A percentile compares a stretch with the other conserved stretches of the same genome.
Conservation (phyloP, 2,797 vertebrate species). For the Ctenosaura bakeri region DNA sequence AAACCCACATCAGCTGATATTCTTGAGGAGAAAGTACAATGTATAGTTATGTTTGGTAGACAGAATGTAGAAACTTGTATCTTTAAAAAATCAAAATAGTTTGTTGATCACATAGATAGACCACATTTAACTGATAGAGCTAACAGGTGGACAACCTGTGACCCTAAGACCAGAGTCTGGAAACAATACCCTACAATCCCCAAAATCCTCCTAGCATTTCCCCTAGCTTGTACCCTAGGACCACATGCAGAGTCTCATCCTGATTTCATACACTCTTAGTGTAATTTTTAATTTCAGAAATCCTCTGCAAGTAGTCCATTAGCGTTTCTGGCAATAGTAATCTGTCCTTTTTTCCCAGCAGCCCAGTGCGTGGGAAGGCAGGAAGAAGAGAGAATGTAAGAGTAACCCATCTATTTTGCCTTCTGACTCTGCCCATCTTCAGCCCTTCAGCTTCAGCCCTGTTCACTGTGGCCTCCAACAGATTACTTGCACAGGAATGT, state of each 20-base stretch:
- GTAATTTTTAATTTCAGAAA: not conserved
- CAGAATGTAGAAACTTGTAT: not conserved
- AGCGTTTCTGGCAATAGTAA: not conserved
- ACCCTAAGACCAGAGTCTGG: too few species aligned
- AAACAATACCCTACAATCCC: too few species aligned
- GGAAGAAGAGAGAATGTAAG: not conserved
- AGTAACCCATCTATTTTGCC: not conserved
- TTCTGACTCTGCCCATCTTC: not conserved
- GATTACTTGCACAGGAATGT: not conserved
- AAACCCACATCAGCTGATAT: not conserved
- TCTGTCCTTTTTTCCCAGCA: too few species aligned
- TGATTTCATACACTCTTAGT: not conserved
- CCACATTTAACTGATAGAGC: not conserved
- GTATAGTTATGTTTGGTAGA: not conserved
- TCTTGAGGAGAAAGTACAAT: not conserved
- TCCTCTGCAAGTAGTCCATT: not conserved
- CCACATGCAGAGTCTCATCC: not conserved
- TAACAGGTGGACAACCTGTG: not conserved
- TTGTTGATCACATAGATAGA: not conserved
- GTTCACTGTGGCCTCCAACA: not conserved
- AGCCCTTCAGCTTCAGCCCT: too few species aligned
- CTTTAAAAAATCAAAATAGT: not conserved
- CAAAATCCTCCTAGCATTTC: too few species aligned
- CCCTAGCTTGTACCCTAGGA: not conserved
- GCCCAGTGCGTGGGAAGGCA: too few species aligned